Conservation (phyloP, 30 jellyfish, hydroid and myxozoan genomes). For the Aurelia aurita complex sp. Pacific region DNA sequence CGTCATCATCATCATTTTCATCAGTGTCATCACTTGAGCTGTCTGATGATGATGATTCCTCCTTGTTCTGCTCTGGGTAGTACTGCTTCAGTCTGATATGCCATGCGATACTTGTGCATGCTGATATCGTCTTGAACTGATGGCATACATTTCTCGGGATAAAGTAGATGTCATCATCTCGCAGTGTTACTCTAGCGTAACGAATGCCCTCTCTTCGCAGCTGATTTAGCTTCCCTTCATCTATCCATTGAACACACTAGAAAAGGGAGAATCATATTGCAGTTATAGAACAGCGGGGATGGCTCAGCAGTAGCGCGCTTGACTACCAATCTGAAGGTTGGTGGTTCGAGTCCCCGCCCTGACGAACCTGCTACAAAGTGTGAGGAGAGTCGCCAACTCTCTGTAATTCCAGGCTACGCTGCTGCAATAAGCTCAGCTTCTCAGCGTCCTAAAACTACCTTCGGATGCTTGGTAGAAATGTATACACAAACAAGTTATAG, state of each 20-base stretch:
- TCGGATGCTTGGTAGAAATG: too few species aligned
- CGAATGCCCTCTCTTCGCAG: conserved; percentile 96
- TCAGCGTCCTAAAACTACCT: too few species aligned
- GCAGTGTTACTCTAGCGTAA: conserved; percentile 80
- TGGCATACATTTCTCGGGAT: conserved; percentile 97
- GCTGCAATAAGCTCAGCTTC: too few species aligned
- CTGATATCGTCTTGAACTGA: conserved; percentile 96
- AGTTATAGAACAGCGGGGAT: too few species aligned
- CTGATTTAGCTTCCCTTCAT: conserved; percentile 95
- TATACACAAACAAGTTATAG: too few species aligned
- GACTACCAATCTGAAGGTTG: too few species aligned
- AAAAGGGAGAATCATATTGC: not conserved
- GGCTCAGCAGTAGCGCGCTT: too few species aligned
- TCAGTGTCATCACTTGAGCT: conserved; percentile 31
- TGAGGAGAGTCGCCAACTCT: too few species aligned
- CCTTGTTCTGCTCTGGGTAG: conserved; percentile 69
- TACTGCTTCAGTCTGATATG: conserved; percentile 93
- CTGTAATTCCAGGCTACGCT: too few species aligned
- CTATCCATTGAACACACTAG: conserved; percentile 98
- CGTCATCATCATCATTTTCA: conserved; percentile 58
- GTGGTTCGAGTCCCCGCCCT: too few species aligned
- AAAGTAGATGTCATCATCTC: conserved; percentile 93
- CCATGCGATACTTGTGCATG: conserved; percentile 98
- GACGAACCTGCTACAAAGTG: too few species aligned
- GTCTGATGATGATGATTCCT: conserved; percentile 41